These are phyloP conservation scores for Smutsia temminckii DNA, from an alignment of 2,797 vertebrate genomes.

Conservation along the genomic window DNA sequence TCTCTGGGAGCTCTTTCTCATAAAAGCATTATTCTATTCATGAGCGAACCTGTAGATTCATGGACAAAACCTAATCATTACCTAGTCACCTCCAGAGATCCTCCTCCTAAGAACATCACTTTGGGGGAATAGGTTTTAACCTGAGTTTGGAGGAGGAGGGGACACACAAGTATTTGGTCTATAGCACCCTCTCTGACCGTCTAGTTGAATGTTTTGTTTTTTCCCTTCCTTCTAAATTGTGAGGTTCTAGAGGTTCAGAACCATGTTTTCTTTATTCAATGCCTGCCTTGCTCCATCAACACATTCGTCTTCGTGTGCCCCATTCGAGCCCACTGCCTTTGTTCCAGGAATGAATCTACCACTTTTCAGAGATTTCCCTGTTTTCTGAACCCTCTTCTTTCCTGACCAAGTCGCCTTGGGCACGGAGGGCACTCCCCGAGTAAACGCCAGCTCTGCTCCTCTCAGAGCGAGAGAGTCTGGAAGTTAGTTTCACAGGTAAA, in stretches of 20 bases:
- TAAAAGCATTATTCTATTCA: neutral
- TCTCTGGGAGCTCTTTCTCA: neutral
- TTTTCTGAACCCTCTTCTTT: neutral
- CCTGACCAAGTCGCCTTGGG: neutral
- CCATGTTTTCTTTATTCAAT: accelerated
- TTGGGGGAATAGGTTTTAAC: neutral
- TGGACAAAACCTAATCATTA: neutral
- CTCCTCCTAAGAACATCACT: too few relatives aligned
- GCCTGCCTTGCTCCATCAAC: neutral
- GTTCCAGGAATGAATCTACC: neutral
- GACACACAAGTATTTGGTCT: neutral
- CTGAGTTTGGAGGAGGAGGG: neutral
- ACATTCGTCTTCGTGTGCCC: accelerated
- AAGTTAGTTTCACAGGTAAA: neutral
- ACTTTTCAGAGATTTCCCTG: neutral
- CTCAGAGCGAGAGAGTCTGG: neutral
- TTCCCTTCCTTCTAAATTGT: neutral
- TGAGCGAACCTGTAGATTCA: too few relatives aligned
- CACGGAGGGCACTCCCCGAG: neutral
- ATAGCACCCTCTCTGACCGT: neutral
- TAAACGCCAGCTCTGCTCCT: neutral
- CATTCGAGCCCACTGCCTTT: neutral
- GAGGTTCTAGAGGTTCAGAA: neutral
- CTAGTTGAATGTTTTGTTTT: neutral
- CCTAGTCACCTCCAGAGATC: too few relatives aligned